Evolutionary conservation across 1,140 invertebrate genomes (phyloP), one percentile per base, ranked within the genome.

Genomic region (Drosophila pachea): DNA sequence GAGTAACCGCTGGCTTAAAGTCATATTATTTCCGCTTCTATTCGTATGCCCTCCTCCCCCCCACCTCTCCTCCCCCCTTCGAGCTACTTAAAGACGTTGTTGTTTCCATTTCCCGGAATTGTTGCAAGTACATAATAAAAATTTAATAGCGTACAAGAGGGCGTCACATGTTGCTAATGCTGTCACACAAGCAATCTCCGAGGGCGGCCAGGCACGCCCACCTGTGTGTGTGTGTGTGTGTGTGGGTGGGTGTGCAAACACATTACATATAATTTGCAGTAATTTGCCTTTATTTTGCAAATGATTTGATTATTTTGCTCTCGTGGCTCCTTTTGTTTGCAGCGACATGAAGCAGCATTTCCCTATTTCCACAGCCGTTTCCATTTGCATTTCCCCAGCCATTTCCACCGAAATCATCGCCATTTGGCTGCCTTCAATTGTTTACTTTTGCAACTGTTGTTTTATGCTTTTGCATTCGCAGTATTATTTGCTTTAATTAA

Each of bases 251-350:
- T 43, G 35, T 55, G 52, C 55, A 74, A 67, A 71, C 45, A 76
- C 63, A 79, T 76, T 68, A 79, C 68, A 78, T 68, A 76, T 69
- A 84, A 84, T 79, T 84, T 70, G 67, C 60, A 64, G 68, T 79
- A 79, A 83, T 83, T 83, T 83, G 65, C 68, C 76, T 84, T 84
- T 70, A 84, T 79, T 83, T 78, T 68, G 68, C 64, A 78, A 83
- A 83, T 84, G 76, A 84, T 84, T 84, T 83, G 79, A 83, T 83
- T 83, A 78, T 71, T 74, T 74, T 55, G 67, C 64, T 81, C 58
- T 54, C 59, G 50, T 68, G 62, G 61, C 72, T 82, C 45, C 47
- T 59, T 35, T 61, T 68, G 63, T 58, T 72, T 71, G 47, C 66
- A 29, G 50, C 29, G 43, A 31, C 60, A 16, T 54, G 22, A 22